Conservation (phyloP, 1,140 invertebrate species). For the Ostrea edulis region DNA sequence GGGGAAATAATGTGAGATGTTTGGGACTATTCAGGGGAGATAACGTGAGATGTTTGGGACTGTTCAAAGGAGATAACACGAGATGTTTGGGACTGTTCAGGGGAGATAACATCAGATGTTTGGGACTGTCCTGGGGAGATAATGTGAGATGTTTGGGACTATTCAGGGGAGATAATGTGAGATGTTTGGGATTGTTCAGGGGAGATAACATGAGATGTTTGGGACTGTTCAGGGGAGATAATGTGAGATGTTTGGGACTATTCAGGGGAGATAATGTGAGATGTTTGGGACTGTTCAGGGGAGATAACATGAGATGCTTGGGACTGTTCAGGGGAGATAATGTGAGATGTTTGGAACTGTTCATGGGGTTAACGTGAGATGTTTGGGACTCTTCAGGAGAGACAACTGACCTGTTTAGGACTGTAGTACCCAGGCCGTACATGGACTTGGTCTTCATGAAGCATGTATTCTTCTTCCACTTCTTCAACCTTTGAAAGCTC, state of each 20-base stretch:
- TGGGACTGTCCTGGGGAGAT: not conserved
- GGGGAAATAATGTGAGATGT: not conserved
- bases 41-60: no score
- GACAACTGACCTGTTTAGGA: constrained; percentile 57
- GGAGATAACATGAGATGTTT: not conserved
- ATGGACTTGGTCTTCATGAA: constrained; percentile 46
- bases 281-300: not conserved
- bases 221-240: not conserved
- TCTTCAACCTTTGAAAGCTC: constrained; percentile 63
- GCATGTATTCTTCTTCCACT: constrained; percentile 54
- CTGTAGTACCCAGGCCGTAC: constrained; percentile 50
- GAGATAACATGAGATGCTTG: not conserved
- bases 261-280: no score
- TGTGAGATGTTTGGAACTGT: not conserved
- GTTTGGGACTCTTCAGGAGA: not conserved
- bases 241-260: not conserved
- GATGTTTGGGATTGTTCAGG: not conserved
- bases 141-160: not conserved
- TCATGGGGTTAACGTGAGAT: not conserved
- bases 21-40: not conserved
- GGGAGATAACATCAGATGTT: not conserved
- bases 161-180: not conserved
- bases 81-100: not conserved
- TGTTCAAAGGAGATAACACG: not conserved
- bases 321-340: not conserved